Evolutionary conservation across 37 sponge, comb jelly and placozoan species (phyloP).

Genomic region (Spongilla lacustris): DNA sequence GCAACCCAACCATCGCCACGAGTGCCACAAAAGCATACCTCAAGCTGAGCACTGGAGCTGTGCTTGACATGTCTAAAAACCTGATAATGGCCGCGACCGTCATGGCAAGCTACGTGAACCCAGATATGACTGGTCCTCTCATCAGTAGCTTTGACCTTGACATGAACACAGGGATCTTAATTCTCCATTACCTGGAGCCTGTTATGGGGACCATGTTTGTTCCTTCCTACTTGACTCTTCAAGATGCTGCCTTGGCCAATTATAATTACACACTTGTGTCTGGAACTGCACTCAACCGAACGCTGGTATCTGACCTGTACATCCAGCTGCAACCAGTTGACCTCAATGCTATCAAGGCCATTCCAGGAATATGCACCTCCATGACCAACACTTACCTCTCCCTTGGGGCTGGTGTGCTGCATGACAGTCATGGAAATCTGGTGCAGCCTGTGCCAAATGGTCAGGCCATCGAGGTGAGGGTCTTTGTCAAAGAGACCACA

Average conservation of each 20-base stretch:
- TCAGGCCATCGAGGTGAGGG: constrained; percentile 49
- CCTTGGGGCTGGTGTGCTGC: constrained; percentile 34
- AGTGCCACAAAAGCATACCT: constrained; percentile 57
- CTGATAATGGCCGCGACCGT: constrained; percentile 6
- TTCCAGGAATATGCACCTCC: constrained; percentile 51
- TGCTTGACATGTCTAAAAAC: constrained; percentile 49
- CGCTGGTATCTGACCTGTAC: constrained; percentile 14
- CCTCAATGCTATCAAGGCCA: constrained; percentile 76
- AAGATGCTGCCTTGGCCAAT: constrained; percentile 33
- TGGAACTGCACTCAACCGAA: constrained; percentile 44
- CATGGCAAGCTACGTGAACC: constrained; percentile 25
- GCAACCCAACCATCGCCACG: constrained; percentile 45
- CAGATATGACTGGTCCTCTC: constrained; percentile 70
- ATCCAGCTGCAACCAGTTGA: constrained; percentile 38
- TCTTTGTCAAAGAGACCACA: constrained; percentile 45
- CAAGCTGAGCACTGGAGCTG: constrained; percentile 17
- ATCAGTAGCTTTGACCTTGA: constrained; percentile 73
- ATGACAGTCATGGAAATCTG: constrained; percentile 65
- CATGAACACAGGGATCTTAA: constrained; percentile 77
- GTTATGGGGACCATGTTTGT: constrained; percentile 60
- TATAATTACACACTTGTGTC: constrained; percentile 48
- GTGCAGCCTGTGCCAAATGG: constrained; percentile 39
- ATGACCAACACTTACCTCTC: constrained; percentile 62
- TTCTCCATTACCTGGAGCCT: constrained; percentile 69
- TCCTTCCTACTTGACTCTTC: constrained; percentile 64